Percentiles rank a stretch among this genome's conserved stretches.
Evolutionary conservation across 2,888 invertebrate species (phyloP).

Genomic region (Cephus runcator): DNA sequence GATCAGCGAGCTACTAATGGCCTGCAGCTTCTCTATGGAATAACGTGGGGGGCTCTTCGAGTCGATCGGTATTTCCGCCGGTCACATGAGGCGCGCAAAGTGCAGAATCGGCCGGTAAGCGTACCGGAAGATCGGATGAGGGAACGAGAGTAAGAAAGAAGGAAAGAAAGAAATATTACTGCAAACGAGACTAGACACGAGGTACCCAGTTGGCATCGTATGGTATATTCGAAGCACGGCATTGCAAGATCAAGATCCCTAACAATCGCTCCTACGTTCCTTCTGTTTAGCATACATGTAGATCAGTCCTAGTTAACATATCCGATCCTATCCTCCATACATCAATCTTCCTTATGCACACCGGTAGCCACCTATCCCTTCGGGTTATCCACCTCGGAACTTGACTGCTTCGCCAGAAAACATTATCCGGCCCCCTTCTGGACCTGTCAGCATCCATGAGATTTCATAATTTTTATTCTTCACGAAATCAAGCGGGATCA

Average conservation of each 20-base stretch:
- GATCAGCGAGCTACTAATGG: conserved; percentile 8
- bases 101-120: background rate
- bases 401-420: background rate
- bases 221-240: conserved; percentile 16
- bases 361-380: conserved; percentile 7
- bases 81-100: background rate
- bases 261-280: conserved; percentile 38
- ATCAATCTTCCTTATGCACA: conserved; percentile 34
- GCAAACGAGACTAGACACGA: conserved; percentile 14
- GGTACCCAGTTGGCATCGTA: conserved; percentile 13
- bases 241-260: conserved; percentile 39
- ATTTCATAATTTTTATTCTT: background rate
- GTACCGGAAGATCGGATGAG: background rate
- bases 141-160: background rate
- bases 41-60: background rate
- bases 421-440: background rate
- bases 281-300: conserved; percentile 48
- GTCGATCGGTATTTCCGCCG: conserved; percentile 4
- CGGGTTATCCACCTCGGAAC: background rate
- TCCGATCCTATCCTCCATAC: conserved; percentile 34
- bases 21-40: background rate
- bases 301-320: conserved; percentile 44
- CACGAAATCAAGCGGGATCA: background rate
- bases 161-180: background rate
- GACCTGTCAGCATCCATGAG: background rate